Base-by-base conservation (phyloP, 2,113 vertebrate genomes). In the Oncorhynchus nerka region DNA sequence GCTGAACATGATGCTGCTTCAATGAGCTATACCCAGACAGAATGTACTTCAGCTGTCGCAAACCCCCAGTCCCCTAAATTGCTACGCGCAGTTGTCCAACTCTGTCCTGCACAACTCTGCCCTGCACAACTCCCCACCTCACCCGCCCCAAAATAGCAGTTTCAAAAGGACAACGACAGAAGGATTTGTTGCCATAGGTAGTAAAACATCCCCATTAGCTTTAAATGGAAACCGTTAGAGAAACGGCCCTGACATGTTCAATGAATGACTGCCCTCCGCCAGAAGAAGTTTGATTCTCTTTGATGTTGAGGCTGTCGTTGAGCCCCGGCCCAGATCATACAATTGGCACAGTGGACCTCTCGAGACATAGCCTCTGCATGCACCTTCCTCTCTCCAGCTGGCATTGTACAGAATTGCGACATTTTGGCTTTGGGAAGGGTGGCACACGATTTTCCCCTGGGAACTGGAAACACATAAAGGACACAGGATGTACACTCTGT, bases 281-380 rank as follows among this genome's bases (percentile, higher is more conserved):
- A 45, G 39, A 45, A 45, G 8, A 55, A 4, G 51, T 19, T 55
- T 55, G 51, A 55, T 55, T 55, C 70, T 22, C 5, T 49, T 48
- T 75, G 51, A n/a, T 28, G 34, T 4, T 12, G 5, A 12, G 2
- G 30, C 51, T 55, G 16, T 19, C 4, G 34, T 70, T 4, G 74
- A 78, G 65, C 79, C 73, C 7, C 16, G 34, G 57, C 64, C 75
- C 39, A 70, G 59, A 48, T 81, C 75, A 82, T 90, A 94, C 87
- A 95, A 90, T 96, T 95, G 89, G 92, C 92, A 87, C 93, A 94
- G 57, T 95, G 95, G 89, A 97, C 94, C 89, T 98, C 97, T 89
- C 91, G 93, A 90, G 95, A 94, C 92, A 98, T 95, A 92, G 95
- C 96, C 57, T 95, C 92, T 59, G 96, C 96, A 87, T 94, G 91